A percentile compares a stretch with the other conserved stretches of the same genome.
These are phyloP conservation scores for Myiagra hebetior DNA, from an alignment of 2,113 vertebrate species.

Conservation along the genomic window DNA sequence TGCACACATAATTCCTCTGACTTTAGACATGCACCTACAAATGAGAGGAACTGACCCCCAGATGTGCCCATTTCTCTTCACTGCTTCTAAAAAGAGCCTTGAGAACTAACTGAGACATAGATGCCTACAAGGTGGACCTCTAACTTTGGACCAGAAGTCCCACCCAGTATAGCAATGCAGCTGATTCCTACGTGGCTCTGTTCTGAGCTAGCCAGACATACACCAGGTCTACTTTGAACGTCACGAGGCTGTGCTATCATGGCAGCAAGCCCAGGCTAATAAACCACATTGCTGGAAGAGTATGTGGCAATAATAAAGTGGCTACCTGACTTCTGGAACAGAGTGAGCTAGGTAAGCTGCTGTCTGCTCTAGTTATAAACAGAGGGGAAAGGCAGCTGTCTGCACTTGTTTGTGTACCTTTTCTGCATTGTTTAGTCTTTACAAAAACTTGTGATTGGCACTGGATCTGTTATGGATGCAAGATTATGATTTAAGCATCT, in stretches of 20 bases:
- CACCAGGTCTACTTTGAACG: neutral
- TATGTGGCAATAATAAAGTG: neutral
- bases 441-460: neutral
- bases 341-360: neutral
- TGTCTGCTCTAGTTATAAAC: neutral
- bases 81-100: neutral
- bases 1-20: neutral
- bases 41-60: neutral
- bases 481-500: neutral
- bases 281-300: neutral
- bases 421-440: neutral
- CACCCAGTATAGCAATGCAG: neutral
- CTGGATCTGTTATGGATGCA: neutral
- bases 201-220: neutral
- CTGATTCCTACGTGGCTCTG: neutral
- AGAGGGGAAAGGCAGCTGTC: neutral
- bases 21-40: fast-evolving
- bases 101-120: neutral
- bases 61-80: neutral
- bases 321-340: slow-evolving; percentile 12
- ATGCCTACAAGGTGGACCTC: neutral
- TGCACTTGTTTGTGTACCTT: slow-evolving; percentile 16
- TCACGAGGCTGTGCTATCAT: neutral
- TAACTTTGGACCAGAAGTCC: neutral
- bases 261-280: slow-evolving; percentile 18